Evolutionary conservation across 2,113 vertebrate genomes (phyloP), one percentile per base, ranked within the genome.

Genomic region (Hemiprocne comata): DNA sequence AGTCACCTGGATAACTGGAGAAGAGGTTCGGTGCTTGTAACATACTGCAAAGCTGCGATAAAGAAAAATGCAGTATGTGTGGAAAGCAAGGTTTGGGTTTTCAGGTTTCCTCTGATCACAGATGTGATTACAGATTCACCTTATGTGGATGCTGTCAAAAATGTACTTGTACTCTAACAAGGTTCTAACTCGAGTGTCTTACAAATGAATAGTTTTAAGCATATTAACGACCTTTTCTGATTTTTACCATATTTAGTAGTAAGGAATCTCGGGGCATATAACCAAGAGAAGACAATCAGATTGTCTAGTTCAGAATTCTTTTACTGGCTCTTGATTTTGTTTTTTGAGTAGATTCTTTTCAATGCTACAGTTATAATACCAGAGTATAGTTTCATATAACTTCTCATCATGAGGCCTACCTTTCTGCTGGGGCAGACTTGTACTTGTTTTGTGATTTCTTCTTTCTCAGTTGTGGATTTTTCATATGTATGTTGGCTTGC

Each of bases 121-220:
- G 60, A 3, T 2, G 9, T 11, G 17, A 62, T n/a, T n/a, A n/a
- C 36, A 14, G 16, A 15, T 55, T 55, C 21, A 5, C 2, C 4
- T 36, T 3, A 2, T 6, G 21, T 29, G 19, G 53, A 20, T 50
- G 10, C 28, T 81, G 44, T 11, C 15, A 10, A 21, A 65, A 34
- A 15, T 3, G 4, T 31, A 5, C 21, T 42, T 1, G 0, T 55
- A 1, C 2, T 46, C 17, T 17, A 17, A 0, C 31, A 14, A 12
- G 16, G 8, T 2, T 87, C 6, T 23, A 20, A 6, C 11, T 19
- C 26, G 38, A 5, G 10, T 60, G 40, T 40, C 6, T 40, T 40
- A 42, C 20, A 60, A 65, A n/a, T 38, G 0, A 61, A 18, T n/a
- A 7, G 40, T 46, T 69, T 33, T 29, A 24, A 73, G 25, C 18